Evolutionary conservation across 1,140 invertebrate species (phyloP), one percentile per base, ranked within the genome.

Genomic region (Galleria mellonella): DNA sequence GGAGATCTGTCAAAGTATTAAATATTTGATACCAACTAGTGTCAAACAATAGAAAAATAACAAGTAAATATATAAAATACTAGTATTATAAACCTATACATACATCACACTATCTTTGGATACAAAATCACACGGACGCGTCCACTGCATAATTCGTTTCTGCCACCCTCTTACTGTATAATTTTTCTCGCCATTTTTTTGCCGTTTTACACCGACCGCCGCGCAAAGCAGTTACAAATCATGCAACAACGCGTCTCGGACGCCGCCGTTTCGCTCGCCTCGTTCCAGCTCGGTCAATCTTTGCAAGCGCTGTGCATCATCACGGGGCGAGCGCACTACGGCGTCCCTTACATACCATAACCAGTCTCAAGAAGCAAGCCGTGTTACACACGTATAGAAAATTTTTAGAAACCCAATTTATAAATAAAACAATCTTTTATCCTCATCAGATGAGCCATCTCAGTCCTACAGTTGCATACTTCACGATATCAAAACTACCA

Each of bases 61-160:
- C 71, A 77, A 67, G 67, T 71, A 66, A 67, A 64, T 70, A 68
- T 76, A 81, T 72, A 75, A 63, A 67, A 83, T 81, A 75, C 72
- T 68, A 77, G 65, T 75, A 76, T 66, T 77, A 76, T 78, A 81
- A 81, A 76, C 61, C 71, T 83, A 83, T 75, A 81, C 69, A 60
- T 45, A 73, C 69, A 81, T 78, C 76, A 83, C 75, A 83, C 73
- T 69, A 65, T 83, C 76, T 83, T 83, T 83, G 79, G 79, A 83
- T 81, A 83, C 76, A 79, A 79, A 76, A 72, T 68, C 55, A 64
- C 52, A 48, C 57, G 28, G 62, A 52, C 65, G 60, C 45, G 14
- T 30, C 7, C 32, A 7, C 37, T 28, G 40, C 40, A 23, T 32
- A 33, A 45, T 48, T 33, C 32, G 43, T n/a, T n/a, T n/a, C 38